Base-by-base conservation (phyloP, 2,797 vertebrate species). In the Rhinogobio ventralis region DNA sequence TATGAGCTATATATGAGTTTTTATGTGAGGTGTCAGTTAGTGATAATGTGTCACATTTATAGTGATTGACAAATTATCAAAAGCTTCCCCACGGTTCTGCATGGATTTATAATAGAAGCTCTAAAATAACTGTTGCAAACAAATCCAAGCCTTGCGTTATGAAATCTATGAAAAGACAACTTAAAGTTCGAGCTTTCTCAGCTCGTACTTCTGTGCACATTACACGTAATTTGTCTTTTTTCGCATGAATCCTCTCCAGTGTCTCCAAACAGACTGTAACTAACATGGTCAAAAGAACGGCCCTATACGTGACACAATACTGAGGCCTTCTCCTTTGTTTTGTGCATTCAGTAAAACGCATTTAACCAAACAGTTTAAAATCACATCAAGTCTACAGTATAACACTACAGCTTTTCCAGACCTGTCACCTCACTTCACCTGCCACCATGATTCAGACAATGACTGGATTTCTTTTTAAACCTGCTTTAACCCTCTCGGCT, bases 381-480 rank as follows among this genome's bases (percentile, higher is more conserved):
- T 30, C 62, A 42, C 64, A 77, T 72, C 42, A 72, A 71, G 83
- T 30, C 36, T 42, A 49, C 42, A 79, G 28, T 68, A 60, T n/a
- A 62, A 73, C 53, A 3, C 39, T 33, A 68, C 73, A 69, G 74
- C 39, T 72, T 53, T 69, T 73, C 28, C 75, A 57, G 66, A 79
- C 39, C 83, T 73, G 71, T 85, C 39, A 82, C 86, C 83, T 87
- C 36, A 84, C 64, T 67, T 87, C 86, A 87, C 86, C 79, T 85
- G 76, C 73, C 72, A 73, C 39, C 68, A 39, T 23, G 51, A 83
- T 53, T 72, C 66, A 46, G 17, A 78, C 20, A 28, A 51, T 64
- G 45, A 45, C 17, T 60, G 62, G 14, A 5, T 77, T n/a, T 39
- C 7, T 67, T 83, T 76, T 53, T 8, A 30, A 67, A 69, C n/a